A percentile compares a stretch with the other conserved stretches of the same genome.
Conservation (phyloP, 1,140 invertebrate species). For the Sipha flava region DNA sequence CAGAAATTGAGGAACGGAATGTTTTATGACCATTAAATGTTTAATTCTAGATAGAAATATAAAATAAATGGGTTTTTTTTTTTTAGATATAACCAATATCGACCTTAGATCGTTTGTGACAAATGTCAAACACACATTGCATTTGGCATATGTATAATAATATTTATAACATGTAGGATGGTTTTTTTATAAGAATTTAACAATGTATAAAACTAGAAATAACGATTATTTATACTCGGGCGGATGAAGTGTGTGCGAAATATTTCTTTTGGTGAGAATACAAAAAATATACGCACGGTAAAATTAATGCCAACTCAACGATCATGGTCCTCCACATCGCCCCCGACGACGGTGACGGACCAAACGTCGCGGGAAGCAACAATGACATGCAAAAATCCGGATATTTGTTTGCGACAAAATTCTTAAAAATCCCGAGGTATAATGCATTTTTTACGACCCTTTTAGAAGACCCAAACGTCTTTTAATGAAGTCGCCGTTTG, state of each 20-base stretch:
- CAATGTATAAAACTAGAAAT: background rate
- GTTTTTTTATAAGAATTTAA: background rate
- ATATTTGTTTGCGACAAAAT: conserved; percentile 31
- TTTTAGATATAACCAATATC: background rate
- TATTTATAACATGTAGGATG: too few relatives aligned
- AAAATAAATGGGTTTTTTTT: background rate
- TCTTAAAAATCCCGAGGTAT: conserved; percentile 5
- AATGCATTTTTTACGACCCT: conserved; percentile 31
- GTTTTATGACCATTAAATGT: background rate
- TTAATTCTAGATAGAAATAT: background rate
- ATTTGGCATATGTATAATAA: background rate
- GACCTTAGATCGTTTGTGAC: too few relatives aligned
- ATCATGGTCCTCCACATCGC: background rate
- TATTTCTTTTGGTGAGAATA: background rate
- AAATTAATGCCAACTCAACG: conserved; percentile 25
- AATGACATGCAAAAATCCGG: conserved; percentile 21
- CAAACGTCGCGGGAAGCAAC: background rate
- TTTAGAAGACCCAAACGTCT: conserved; percentile 14
- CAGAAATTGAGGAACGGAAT: background rate
- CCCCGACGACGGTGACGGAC: background rate
- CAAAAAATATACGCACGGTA: background rate
- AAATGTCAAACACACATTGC: background rate
- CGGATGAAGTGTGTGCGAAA: background rate
- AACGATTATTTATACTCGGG: background rate
- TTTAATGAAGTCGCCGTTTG: conserved; percentile 30